Conservation (phyloP, 2,888 invertebrate genomes). For the Saturnia pavonia region DNA sequence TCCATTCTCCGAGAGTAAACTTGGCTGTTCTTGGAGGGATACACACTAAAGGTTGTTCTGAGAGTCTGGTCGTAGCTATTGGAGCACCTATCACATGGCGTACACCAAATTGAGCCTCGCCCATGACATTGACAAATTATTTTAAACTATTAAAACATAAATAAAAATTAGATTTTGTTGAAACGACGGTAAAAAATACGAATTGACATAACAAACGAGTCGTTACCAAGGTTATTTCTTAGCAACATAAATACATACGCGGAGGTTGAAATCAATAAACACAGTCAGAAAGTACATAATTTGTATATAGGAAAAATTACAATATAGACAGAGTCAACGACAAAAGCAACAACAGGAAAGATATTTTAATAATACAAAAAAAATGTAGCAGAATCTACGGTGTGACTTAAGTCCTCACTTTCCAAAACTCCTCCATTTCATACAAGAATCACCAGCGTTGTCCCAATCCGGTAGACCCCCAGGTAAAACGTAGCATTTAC, state of each 20-base stretch:
- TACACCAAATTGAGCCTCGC: constrained; percentile 68
- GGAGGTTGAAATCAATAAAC: background rate
- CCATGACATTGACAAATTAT: constrained; percentile 47
- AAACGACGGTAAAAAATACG: constrained; percentile 23
- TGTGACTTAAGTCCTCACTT: constrained; percentile 80
- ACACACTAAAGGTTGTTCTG: constrained; percentile 71
- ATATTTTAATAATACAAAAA: background rate
- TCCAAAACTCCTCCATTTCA: constrained; percentile 93
- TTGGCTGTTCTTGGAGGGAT: constrained; percentile 75
- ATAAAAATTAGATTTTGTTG: background rate
- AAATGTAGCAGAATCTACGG: constrained; percentile 8
- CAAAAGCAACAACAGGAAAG: background rate
- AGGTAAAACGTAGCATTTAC: constrained; percentile 88
- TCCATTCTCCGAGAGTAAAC: constrained; percentile 89
- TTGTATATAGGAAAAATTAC: background rate
- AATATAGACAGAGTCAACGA: background rate
- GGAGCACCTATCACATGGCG: constrained; percentile 70
- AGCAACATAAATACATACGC: background rate
- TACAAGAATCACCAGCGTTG: constrained; percentile 88
- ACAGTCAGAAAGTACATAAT: background rate
- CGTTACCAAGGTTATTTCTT: constrained; percentile 43
- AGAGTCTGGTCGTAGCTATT: constrained; percentile 63
- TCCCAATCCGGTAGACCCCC: constrained; percentile 90
- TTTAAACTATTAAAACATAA: constrained; percentile 20
- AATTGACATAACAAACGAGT: constrained; percentile 46